These are phyloP conservation scores for Nudaria mundana DNA, from an alignment of 2,888 invertebrate genomes.

Conservation along the genomic window DNA sequence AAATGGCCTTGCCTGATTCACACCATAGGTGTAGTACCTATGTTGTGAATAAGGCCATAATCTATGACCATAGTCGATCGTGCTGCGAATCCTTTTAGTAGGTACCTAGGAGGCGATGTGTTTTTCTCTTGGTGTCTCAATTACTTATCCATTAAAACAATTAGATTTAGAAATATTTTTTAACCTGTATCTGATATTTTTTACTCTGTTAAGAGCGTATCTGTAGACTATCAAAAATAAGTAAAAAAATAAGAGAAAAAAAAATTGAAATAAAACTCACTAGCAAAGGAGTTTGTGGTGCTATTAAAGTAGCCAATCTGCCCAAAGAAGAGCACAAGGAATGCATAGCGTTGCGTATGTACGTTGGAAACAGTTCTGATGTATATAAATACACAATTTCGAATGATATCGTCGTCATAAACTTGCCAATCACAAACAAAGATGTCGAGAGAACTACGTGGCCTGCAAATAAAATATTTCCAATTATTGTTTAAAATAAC, in stretches of 20 bases:
- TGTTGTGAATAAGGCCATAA: too few species aligned
- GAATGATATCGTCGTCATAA: background rate
- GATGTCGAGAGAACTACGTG: background rate
- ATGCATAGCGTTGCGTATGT: conserved; percentile 9
- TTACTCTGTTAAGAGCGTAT: conserved; percentile 2
- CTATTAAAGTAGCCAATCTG: conserved; percentile 4
- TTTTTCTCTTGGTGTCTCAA: too few species aligned
- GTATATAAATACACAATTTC: conserved; percentile 3
- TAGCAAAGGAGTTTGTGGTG: conserved; percentile 7
- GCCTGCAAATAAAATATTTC: background rate
- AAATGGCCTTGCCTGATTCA: too few species aligned
- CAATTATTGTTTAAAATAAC: background rate
- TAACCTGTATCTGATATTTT: background rate
- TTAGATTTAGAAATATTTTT: background rate
- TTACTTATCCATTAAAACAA: too few species aligned
- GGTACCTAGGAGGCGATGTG: too few species aligned
- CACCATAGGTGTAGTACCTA: too few species aligned
- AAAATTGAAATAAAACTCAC: too few species aligned
- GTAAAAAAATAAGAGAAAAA: too few species aligned
- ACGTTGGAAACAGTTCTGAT: conserved; percentile 8
- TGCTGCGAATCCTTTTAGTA: too few species aligned
- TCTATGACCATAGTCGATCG: too few species aligned
- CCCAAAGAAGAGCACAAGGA: conserved; percentile 4
- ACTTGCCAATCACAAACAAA: background rate
- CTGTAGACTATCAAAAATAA: too few species aligned